Evolutionary conservation across 2,888 invertebrate species (phyloP).

Genomic region (Saturnia pavonia): DNA sequence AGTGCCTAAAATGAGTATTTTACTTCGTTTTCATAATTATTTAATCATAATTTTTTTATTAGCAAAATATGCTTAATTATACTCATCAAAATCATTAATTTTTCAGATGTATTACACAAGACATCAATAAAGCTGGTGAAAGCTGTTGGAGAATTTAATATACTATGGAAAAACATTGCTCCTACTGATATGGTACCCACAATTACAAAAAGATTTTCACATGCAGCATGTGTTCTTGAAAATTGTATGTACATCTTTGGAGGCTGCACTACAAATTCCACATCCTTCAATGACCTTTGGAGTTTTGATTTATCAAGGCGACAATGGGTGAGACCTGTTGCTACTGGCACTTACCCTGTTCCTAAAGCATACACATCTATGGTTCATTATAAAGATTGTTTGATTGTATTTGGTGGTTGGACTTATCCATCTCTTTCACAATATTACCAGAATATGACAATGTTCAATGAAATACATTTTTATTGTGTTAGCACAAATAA

Average conservation of each 20-base stretch:
- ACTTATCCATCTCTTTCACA: slow-evolving; percentile 94
- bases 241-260: slow-evolving; percentile 98
- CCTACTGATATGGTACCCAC: slow-evolving; percentile 84
- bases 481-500: slow-evolving; percentile 91
- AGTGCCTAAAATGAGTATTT: neutral
- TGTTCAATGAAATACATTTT: slow-evolving; percentile 95
- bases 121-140: slow-evolving; percentile 88
- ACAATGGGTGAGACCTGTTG: slow-evolving; percentile 91
- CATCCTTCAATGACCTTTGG: slow-evolving; percentile 99
- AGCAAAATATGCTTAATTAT: neutral
- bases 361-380: slow-evolving; percentile 97
- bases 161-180: slow-evolving; percentile 87
- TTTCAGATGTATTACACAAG: slow-evolving; percentile 89
- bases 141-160: slow-evolving; percentile 88
- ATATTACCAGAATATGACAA: slow-evolving; percentile 90
- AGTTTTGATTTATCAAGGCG: slow-evolving; percentile 92
- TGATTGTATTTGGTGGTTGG: slow-evolving; percentile 97
- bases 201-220: slow-evolving; percentile 96
- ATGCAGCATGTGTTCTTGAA: slow-evolving; percentile 91
- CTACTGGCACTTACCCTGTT: slow-evolving; percentile 94
- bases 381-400: slow-evolving; percentile 91
- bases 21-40: neutral
- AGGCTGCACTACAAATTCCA: slow-evolving; percentile 95
- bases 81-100: slow-evolving; percentile 15
- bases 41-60: slow-evolving; percentile 18